A percentile compares a stretch with the other conserved stretches of the same genome.
Conservation (phyloP, 2,888 invertebrate genomes). For the Spialia ferax region DNA sequence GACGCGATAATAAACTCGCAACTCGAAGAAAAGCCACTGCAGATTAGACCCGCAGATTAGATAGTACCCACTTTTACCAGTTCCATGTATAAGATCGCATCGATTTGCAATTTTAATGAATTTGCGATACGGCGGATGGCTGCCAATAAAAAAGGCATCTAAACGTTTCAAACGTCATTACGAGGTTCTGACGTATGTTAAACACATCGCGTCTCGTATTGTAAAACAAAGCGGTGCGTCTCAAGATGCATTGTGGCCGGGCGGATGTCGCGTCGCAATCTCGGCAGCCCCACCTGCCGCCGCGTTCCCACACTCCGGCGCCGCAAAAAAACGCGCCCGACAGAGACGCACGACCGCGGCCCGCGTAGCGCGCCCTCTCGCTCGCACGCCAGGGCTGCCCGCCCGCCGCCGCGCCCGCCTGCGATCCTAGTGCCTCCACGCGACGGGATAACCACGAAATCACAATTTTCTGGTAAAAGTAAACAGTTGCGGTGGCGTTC, state of each 20-base stretch:
- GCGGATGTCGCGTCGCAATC: conserved; percentile 86
- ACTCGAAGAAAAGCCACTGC: conserved; percentile 33
- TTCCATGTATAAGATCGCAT: conserved; percentile 41
- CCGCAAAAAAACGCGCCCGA: conserved; percentile 83
- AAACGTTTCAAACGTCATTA: conserved; percentile 65
- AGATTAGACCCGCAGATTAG: conserved; percentile 41
- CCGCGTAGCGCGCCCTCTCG: conserved; percentile 66
- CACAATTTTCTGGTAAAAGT: conserved; percentile 73
- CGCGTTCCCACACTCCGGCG: conserved; percentile 85
- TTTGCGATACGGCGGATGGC: conserved; percentile 42
- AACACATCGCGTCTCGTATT: conserved; percentile 72
- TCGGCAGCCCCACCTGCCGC: conserved; percentile 85
- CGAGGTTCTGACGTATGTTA: conserved; percentile 71
- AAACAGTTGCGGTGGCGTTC: conserved; percentile 54
- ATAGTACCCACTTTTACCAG: conserved; percentile 44
- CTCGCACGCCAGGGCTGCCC: conserved; percentile 74
- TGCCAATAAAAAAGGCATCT: conserved; percentile 53
- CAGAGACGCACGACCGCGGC: conserved; percentile 61
- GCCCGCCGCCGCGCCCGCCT: conserved; percentile 49
- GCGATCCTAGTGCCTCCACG: conserved; percentile 61
- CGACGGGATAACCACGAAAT: conserved; percentile 69
- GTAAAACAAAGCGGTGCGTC: conserved; percentile 62
- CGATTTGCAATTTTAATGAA: conserved; percentile 48
- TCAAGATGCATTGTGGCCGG: conserved; percentile 83
- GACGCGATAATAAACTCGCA: conserved; percentile 15